Conservation (phyloP, 1,140 invertebrate genomes). For the Aphelenchoides besseyi region DNA sequence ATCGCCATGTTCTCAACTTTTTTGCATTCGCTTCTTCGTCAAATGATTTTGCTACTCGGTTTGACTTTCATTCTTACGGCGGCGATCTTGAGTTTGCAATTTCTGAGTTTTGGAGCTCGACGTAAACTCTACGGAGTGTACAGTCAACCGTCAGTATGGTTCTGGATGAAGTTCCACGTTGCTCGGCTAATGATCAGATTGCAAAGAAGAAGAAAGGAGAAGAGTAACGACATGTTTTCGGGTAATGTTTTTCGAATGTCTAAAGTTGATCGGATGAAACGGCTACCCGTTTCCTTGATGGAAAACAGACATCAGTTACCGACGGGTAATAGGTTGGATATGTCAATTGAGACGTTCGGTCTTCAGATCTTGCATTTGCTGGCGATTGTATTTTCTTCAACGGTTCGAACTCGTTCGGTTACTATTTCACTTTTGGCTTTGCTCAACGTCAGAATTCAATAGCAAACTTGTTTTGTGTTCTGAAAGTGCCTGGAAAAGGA, state of each 20-base stretch:
- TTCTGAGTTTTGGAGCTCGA: neutral
- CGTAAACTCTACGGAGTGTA: conserved; percentile 22
- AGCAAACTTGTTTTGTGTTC: conserved; percentile 53
- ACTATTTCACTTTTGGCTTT: conserved; percentile 52
- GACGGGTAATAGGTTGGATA: neutral
- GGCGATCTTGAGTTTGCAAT: neutral
- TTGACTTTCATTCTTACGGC: neutral
- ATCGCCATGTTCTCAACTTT: neutral
- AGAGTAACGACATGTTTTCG: conserved; percentile 1
- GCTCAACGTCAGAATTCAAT: conserved; percentile 49
- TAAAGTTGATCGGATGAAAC: neutral
- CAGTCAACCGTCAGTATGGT: conserved; percentile 3
- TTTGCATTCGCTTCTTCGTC: neutral
- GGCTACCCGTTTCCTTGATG: neutral
- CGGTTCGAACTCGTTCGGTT: conserved; percentile 48
- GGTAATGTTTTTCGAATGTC: conserved; percentile 15
- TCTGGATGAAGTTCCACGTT: conserved; percentile 23
- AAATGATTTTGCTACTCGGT: neutral
- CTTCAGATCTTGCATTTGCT: conserved; percentile 15
- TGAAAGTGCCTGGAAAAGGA: conserved; percentile 46
- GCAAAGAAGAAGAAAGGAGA: conserved; percentile 10
- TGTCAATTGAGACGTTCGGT: neutral
- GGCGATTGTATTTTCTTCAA: conserved; percentile 53
- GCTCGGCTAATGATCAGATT: neutral
- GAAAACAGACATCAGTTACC: conserved; percentile 14